Conservation (phyloP, 1,140 invertebrate species). For the Apis dorsata region DNA sequence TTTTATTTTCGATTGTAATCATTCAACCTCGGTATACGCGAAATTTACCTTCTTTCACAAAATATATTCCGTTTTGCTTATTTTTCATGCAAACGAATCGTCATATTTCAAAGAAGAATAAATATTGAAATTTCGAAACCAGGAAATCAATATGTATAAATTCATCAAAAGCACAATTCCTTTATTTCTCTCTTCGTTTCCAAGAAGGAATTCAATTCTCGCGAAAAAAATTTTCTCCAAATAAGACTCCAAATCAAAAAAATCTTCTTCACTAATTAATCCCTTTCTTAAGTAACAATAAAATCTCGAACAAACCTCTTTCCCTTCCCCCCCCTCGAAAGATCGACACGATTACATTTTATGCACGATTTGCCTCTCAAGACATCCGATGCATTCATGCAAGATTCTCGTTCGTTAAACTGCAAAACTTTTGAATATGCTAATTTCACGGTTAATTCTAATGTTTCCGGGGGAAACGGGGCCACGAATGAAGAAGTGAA, state of each 20-base stretch:
- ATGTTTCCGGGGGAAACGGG: conserved; percentile 70
- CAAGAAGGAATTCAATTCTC: too few species aligned
- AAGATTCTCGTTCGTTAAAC: conserved; percentile 70
- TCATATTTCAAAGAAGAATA: too few species aligned
- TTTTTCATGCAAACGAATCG: too few species aligned
- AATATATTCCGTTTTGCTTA: too few species aligned
- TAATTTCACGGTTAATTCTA: conserved; percentile 76
- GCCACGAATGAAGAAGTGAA: conserved; percentile 48
- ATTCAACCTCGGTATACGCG: too few species aligned
- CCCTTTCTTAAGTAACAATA: not conserved
- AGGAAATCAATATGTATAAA: too few species aligned
- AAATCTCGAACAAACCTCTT: conserved; percentile 36
- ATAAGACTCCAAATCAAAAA: too few species aligned
- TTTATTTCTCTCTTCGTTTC: too few species aligned
- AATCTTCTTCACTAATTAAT: not conserved
- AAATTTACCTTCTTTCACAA: too few species aligned
- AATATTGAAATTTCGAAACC: too few species aligned
- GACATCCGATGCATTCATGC: conserved; percentile 46
- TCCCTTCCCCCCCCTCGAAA: not conserved
- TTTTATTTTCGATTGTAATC: not conserved
- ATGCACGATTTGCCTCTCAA: conserved; percentile 39
- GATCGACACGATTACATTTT: conserved; percentile 47
- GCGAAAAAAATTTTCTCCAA: too few species aligned
- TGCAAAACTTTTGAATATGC: conserved; percentile 77
- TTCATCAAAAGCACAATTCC: too few species aligned